A percentile compares a stretch with the other conserved stretches of the same genome.
Evolutionary conservation across 1,140 invertebrate species (phyloP).

Genomic region (Acyrthosiphon pisum): DNA sequence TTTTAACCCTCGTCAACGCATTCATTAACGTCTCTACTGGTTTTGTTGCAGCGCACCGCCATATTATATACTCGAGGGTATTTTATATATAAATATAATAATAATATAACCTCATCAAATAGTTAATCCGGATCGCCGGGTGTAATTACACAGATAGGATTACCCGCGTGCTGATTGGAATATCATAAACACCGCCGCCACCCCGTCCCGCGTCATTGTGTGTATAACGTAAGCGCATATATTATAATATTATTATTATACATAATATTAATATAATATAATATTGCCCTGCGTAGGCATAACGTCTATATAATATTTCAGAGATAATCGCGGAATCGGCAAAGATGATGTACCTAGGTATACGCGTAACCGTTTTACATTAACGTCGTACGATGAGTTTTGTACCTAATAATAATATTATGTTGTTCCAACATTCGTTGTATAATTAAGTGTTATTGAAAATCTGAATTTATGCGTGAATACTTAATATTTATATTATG

Average conservation of each 20-base stretch:
- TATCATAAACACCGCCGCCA: slow-evolving; percentile 23
- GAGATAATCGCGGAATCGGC: neutral
- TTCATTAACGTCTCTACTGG: slow-evolving; percentile 51
- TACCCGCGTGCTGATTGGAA: slow-evolving; percentile 40
- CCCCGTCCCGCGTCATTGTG: neutral
- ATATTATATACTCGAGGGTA: slow-evolving; percentile 36
- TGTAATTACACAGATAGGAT: slow-evolving; percentile 47
- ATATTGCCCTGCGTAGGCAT: neutral
- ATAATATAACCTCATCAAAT: slow-evolving; percentile 47
- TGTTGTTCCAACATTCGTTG: neutral
- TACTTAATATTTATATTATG: neutral
- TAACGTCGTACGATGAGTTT: neutral
- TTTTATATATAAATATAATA: slow-evolving; percentile 17
- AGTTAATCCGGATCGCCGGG: slow-evolving; percentile 38
- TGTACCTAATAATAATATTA: neutral
- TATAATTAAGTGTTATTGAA: neutral
- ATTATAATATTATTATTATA: neutral
- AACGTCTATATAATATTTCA: neutral
- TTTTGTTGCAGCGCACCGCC: neutral
- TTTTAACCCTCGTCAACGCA: slow-evolving; percentile 52
- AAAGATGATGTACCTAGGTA: neutral
- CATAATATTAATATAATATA: neutral
- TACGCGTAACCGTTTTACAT: neutral
- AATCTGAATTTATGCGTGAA: neutral
- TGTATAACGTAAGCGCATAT: neutral